Base-by-base conservation (phyloP, 2,797 vertebrate species). In the Parauchenoglanis ngamensis region DNA sequence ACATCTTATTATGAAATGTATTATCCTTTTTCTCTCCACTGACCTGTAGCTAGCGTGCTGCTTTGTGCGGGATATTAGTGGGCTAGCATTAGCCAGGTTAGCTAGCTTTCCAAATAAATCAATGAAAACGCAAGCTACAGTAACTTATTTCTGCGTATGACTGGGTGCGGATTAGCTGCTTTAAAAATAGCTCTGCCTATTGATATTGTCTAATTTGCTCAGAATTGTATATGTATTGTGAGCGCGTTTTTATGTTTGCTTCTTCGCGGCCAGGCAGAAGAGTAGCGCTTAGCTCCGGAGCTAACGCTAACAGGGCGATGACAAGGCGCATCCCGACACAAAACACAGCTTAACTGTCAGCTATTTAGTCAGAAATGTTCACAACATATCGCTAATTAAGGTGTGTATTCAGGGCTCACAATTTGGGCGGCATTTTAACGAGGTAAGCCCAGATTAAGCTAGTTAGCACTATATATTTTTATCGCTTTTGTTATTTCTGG, bases 261-360 rank as follows among this genome's bases (percentile, higher is more conserved):
- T 61, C 57, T 54, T 40, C 17, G 7, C 28, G 54, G 11, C 57
- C 21, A 54, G 17, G 31, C 28, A 31, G n/a, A 61, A 25, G 52
- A 56, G 52, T 61, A 84, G 77, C 77, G 12, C 25, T 44, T 81
- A 86, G 85, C 85, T 13, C 78, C 46, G 35, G 15, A 44, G 84
- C 87, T 88, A 85, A 88, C 25, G 87, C 87, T 85, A 88, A 86
- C 35, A 56, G 83, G 83, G 84, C 87, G 84, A 83, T 83, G 87
- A 88, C 84, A 76, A 85, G 87, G 84, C 87, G 77, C 87, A 49
- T 85, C 83, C 17, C 54, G 67, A 73, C 49, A 31, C 87, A 56
- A 75, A 63, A 46, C 87, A 28, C 11, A 35, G 7, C 21, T 19
- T 17, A 10, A 49, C 13, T 31, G 31, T 46, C 57, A 49, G 63